Conservation (phyloP, 53 echinoderm and acorn worm species). For the Temnopleurus reevesii region DNA sequence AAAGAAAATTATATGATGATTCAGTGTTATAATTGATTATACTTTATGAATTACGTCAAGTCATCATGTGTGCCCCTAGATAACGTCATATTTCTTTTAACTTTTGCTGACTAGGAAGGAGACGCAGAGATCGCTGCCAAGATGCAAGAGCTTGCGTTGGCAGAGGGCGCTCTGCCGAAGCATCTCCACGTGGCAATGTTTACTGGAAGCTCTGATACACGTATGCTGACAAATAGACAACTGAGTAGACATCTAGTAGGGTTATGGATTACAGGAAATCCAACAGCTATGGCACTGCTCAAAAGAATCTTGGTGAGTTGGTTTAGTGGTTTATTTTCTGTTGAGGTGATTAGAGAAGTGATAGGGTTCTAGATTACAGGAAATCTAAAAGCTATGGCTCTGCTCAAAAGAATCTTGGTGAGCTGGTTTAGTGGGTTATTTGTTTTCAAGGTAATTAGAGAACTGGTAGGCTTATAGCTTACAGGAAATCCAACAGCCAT, state of each 20-base stretch:
- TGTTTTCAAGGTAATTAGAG: too few relatives aligned
- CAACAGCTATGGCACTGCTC: conserved; percentile 88
- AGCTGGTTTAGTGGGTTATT: too few relatives aligned
- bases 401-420: conserved; percentile 88
- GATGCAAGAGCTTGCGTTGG: conserved; percentile 96
- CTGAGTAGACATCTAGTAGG: conserved; percentile 95
- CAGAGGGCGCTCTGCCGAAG: conserved; percentile 95
- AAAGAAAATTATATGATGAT: too few relatives aligned
- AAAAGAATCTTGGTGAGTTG: conserved; percentile 81
- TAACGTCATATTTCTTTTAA: too few relatives aligned
- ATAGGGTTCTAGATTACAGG: conserved; percentile 96
- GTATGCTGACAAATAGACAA: conserved; percentile 97
- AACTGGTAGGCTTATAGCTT: conserved; percentile 93
- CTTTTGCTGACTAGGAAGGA: conserved; percentile 72
- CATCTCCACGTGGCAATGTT: conserved; percentile 92
- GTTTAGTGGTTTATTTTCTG: too few relatives aligned
- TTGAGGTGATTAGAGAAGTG: conserved; percentile 91
- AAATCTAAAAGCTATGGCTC: conserved; percentile 86
- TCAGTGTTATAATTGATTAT: too few relatives aligned
- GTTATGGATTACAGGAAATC: conserved; percentile 95
- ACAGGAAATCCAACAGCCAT: conserved; percentile 95
- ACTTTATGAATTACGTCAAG: too few relatives aligned
- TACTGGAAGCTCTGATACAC: conserved; percentile 77
- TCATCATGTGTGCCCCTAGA: too few relatives aligned
- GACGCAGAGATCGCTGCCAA: conserved; percentile 96